A percentile compares a stretch with the other conserved stretches of the same genome.
Conservation (phyloP, 2,888 invertebrate species). For the Callosobruchus maculatus region DNA sequence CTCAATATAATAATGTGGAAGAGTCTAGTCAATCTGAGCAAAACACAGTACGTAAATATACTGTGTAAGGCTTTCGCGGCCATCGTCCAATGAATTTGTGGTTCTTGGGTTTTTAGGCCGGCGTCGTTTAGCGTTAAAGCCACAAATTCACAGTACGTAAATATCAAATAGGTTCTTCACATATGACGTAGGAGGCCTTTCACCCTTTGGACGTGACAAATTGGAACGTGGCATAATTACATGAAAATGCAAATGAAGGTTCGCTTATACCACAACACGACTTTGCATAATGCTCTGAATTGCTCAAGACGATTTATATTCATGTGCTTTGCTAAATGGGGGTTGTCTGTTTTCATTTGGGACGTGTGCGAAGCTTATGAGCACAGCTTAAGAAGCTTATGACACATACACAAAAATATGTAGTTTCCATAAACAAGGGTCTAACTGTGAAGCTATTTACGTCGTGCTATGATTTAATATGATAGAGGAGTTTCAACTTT, state of each 20-base stretch:
- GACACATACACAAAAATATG: not conserved
- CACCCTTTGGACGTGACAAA: not conserved
- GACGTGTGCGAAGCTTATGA: not conserved
- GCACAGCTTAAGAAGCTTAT: not conserved
- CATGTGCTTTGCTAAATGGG: not conserved
- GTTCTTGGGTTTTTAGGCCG: too few relatives aligned
- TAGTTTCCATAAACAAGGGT: too few relatives aligned
- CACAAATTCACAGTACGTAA: too few relatives aligned
- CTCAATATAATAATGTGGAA: too few relatives aligned
- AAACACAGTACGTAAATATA: too few relatives aligned
- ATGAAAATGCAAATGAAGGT: not conserved
- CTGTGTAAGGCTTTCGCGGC: too few relatives aligned
- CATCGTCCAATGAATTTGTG: too few relatives aligned
- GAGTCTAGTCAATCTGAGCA: too few relatives aligned
- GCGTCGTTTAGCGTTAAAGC: slow-evolving; percentile 71
- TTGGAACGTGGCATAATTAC: not conserved
- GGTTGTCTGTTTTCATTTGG: not conserved
- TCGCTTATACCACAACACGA: not conserved
- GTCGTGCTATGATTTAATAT: too few relatives aligned
- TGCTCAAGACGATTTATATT: not conserved
- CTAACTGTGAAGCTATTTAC: too few relatives aligned
- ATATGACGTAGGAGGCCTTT: not conserved
- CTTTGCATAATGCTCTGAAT: not conserved
- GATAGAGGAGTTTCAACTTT: too few relatives aligned
- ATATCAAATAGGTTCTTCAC: not conserved